phyloP scores from a whole-genome alignment of 2,797 vertebrate genomes.

The Ammospiza maritima region DNA sequence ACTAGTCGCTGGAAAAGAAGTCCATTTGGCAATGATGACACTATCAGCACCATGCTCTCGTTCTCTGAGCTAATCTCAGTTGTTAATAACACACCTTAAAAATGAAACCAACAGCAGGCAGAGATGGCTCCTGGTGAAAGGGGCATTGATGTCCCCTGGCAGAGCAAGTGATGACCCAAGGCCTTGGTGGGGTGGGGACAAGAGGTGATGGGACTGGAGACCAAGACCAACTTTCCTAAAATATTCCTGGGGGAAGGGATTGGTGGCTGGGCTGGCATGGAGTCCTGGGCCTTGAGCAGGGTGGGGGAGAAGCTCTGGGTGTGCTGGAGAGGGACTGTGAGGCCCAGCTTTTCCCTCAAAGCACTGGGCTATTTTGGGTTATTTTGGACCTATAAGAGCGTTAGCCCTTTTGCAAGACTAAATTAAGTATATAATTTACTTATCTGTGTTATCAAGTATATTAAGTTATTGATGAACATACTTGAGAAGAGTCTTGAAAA shows the following conservation, averaged over 20 bases:
- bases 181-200: too few species aligned
- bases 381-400: not conserved
- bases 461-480: rapidly evolving
- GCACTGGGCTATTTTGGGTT: not conserved
- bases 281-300: not conserved
- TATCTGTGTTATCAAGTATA: too few species aligned
- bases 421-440: not conserved
- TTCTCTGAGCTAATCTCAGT: not conserved
- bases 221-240: not conserved
- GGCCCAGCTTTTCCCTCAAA: not conserved
- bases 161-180: not conserved
- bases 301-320: not conserved
- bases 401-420: not conserved
- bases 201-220: not conserved
- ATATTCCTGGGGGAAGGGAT: not conserved
- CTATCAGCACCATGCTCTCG: not conserved
- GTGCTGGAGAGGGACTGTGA: not conserved
- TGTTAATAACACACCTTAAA: not conserved
- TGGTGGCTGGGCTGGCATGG: not conserved
- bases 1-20: not conserved
- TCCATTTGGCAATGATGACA: not conserved
- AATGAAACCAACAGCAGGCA: not conserved
- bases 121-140: too few species aligned
- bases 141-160: not conserved
- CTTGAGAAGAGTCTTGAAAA: not conserved